Conservation (phyloP, 2,888 invertebrate species). For the Torymus aiolomorphi region DNA sequence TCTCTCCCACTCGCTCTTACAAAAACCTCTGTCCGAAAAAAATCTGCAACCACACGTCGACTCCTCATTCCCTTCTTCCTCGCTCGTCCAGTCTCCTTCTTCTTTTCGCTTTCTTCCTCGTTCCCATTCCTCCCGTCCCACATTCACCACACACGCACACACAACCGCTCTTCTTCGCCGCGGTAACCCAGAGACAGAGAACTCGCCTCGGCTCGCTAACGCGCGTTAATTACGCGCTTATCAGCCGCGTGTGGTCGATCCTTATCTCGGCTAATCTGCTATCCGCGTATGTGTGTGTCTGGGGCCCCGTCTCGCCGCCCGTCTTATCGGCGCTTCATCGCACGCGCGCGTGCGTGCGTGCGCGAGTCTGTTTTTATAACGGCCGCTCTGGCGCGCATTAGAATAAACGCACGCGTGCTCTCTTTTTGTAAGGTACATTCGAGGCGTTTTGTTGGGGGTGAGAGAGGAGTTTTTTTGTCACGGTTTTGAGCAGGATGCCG, state of each 20-base stretch:
- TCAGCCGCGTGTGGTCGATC: constrained; percentile 12
- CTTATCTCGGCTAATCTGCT: constrained; percentile 40
- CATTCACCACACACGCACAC: neutral
- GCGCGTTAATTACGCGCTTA: constrained; percentile 47
- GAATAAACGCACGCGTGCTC: constrained; percentile 12
- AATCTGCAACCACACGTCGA: too few relatives aligned
- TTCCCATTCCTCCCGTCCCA: neutral
- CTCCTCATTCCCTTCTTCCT: too few relatives aligned
- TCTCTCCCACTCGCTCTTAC: too few relatives aligned
- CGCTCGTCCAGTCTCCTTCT: too few relatives aligned
- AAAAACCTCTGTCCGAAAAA: too few relatives aligned
- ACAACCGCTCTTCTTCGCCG: too few relatives aligned
- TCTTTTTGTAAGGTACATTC: too few relatives aligned
- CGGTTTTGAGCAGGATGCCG: too few relatives aligned
- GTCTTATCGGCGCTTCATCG: constrained; percentile 12
- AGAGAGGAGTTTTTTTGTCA: too few relatives aligned
- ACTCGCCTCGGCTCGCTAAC: neutral
- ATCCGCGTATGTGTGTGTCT: constrained; percentile 3
- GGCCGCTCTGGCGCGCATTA: neutral
- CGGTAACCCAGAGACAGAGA: too few relatives aligned
- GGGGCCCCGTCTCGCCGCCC: neutral
- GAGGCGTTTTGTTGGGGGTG: too few relatives aligned
- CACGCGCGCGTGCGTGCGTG: neutral
- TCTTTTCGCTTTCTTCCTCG: neutral
- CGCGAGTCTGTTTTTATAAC: constrained; percentile 35